phyloP scores from a whole-genome alignment of 2,113 vertebrate species.

The Catharus bicknelli region DNA sequence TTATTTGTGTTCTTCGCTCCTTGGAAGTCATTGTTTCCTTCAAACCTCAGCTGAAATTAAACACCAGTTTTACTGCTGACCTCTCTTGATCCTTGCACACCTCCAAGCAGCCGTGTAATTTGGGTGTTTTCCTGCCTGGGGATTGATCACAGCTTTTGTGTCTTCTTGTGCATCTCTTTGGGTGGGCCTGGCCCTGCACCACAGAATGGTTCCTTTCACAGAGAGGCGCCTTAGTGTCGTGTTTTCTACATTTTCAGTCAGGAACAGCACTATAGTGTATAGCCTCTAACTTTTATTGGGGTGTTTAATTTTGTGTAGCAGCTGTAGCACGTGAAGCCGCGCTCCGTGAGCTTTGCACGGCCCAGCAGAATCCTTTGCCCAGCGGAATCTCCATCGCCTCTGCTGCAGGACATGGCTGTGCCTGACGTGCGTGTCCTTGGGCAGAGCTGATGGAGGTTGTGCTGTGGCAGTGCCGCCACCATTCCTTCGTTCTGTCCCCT shows the following conservation, averaged over 20 bases:
- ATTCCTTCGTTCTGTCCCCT: not conserved
- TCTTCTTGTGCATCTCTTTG: not conserved
- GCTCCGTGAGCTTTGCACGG: fast-evolving
- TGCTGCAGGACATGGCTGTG: not conserved
- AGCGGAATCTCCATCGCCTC: not conserved
- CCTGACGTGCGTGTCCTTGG: not conserved
- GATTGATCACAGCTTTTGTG: not conserved
- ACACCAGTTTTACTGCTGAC: not conserved
- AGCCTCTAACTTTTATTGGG: not conserved
- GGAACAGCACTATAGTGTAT: not conserved
- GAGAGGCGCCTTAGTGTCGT: not conserved
- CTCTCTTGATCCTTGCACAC: not conserved
- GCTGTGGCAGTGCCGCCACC: not conserved
- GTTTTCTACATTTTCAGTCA: fast-evolving
- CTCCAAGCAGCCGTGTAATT: not conserved
- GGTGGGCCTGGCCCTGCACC: not conserved
- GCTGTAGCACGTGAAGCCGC: not conserved
- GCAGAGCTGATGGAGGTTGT: not conserved
- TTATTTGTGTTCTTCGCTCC: not conserved
- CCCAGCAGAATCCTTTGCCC: not conserved
- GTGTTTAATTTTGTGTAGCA: not conserved
- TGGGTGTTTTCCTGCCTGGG: not conserved
- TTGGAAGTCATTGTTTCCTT: constrained; percentile 9
- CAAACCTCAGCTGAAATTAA: not conserved
- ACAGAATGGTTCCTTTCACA: not conserved